A percentile compares a stretch with the other conserved stretches of the same genome.
phyloP scores from a whole-genome alignment of 2,888 invertebrate genomes.

The Lysandra coridon region DNA sequence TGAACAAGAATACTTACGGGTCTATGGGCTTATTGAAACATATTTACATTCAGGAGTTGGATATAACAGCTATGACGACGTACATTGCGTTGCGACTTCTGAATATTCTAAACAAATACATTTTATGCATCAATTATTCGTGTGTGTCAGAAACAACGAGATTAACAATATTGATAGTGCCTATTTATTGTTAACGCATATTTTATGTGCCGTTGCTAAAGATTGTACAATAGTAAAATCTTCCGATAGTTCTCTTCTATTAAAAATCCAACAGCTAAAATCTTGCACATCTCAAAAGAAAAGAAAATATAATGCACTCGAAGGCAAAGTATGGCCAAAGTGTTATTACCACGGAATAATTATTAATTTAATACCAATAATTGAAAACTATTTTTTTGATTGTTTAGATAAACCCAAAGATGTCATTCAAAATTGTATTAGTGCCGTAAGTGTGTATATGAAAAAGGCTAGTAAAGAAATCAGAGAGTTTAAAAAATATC shows the following conservation, averaged over 20 bases:
- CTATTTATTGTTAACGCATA: background rate
- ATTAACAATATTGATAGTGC: background rate
- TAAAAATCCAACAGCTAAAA: background rate
- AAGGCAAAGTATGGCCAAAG: background rate
- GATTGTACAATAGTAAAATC: background rate
- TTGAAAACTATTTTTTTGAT: background rate
- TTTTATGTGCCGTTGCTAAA: background rate
- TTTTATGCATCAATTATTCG: conserved; percentile 1
- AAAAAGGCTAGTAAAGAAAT: conserved; percentile 19
- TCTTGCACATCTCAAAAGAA: background rate
- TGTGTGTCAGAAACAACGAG: background rate
- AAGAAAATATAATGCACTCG: background rate
- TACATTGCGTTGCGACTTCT: background rate
- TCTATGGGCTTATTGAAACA: background rate
- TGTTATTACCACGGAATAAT: background rate
- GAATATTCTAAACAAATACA: background rate
- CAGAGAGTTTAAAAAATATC: background rate
- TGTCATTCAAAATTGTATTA: background rate
- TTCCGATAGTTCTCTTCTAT: background rate
- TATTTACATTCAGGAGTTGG: background rate
- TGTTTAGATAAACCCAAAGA: background rate
- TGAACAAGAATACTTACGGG: background rate
- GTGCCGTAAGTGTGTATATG: conserved; percentile 7
- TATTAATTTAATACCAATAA: background rate
- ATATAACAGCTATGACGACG: background rate